Base-by-base conservation (phyloP, 2,113 vertebrate species). In the Nesoenas mayeri region DNA sequence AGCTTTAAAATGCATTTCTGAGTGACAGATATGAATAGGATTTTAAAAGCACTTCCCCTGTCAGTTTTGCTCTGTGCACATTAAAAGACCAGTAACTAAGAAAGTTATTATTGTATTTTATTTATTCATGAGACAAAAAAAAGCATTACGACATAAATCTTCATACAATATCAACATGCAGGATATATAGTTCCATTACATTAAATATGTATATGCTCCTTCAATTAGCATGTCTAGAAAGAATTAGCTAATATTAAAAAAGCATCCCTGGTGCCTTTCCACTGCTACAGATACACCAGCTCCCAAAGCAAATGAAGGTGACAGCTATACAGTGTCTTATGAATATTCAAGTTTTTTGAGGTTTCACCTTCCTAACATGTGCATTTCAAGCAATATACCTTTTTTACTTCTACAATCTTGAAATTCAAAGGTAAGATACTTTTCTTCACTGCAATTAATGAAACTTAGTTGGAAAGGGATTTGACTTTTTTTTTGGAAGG, bases 261-360 rank as follows among this genome's bases (percentile, higher is more conserved):
- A 31, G 1, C n/a, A 69, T 29, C 51, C 32, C 54, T 40, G 38
- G 36, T 57, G 54, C 22, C 26, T 72, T 85, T 82, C 28, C n/a
- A 57, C 34, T 54, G 28, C 29, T 79, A 28, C 0, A 0, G 38
- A 38, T 31, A 32, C 0, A 1, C 4, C 13, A 64, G 51, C 22
- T 77, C 56, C 42, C 44, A 50, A 81, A 87, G 61, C 50, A 85
- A 47, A 65, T 1, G 12, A 4, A 88, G 11, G 2, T 28, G 53
- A 75, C 44, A n/a, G 57, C 14, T 29, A 6, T 1, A 25, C 22
- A 66, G 15, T 11, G 6, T 14, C n/a, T 91, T 28, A 47, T 6
- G 81, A 77, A 60, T 34, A 51, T 13, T 19, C 0, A 47, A 53
- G 61, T 57, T 34, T 69, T 70, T 51, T 34, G 62, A 40, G 14